phyloP scores from a whole-genome alignment of 2,888 invertebrate species.

The Agrochola litura region DNA sequence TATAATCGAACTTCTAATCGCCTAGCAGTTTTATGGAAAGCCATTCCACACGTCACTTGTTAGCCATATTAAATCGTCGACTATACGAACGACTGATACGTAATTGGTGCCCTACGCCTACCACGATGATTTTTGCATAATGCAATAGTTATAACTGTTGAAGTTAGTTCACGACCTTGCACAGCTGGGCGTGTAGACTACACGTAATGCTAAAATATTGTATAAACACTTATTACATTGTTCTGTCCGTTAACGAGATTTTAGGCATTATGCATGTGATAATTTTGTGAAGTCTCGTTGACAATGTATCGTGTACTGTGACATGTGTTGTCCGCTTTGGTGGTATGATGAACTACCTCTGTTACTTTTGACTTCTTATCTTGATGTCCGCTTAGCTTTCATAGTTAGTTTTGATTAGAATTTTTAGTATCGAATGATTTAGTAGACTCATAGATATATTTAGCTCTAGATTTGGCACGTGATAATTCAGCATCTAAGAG shows the following conservation, averaged over 20 bases:
- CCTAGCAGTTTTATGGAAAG: not conserved
- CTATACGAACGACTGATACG: slow-evolving; percentile 69
- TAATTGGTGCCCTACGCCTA: slow-evolving; percentile 74
- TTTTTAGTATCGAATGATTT: slow-evolving; percentile 45
- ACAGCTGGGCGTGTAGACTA: slow-evolving; percentile 83
- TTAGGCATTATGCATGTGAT: slow-evolving; percentile 82
- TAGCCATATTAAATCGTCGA: slow-evolving; percentile 62
- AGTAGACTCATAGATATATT: slow-evolving; percentile 47
- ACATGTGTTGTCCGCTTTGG: slow-evolving; percentile 70
- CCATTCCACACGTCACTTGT: slow-evolving; percentile 64
- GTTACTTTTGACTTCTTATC: slow-evolving; percentile 32
- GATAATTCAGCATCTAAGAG: slow-evolving; percentile 20
- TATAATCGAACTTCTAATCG: not conserved
- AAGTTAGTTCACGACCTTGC: slow-evolving; percentile 81
- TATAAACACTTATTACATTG: slow-evolving; percentile 74
- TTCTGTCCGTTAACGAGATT: slow-evolving; percentile 76
- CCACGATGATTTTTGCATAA: slow-evolving; percentile 78
- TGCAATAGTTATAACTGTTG: slow-evolving; percentile 74
- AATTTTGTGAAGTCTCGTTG: slow-evolving; percentile 78
- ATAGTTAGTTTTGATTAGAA: slow-evolving; percentile 52
- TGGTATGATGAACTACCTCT: slow-evolving; percentile 62
- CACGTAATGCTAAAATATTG: slow-evolving; percentile 77
- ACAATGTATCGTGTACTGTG: slow-evolving; percentile 68
- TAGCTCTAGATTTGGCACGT: slow-evolving; percentile 51
- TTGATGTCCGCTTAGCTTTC: slow-evolving; percentile 54